A percentile compares a stretch with the other conserved stretches of the same genome.
These are phyloP conservation scores for Sarcophilus harrisii DNA, from an alignment of 2,797 vertebrate genomes.

Conservation along the genomic window DNA sequence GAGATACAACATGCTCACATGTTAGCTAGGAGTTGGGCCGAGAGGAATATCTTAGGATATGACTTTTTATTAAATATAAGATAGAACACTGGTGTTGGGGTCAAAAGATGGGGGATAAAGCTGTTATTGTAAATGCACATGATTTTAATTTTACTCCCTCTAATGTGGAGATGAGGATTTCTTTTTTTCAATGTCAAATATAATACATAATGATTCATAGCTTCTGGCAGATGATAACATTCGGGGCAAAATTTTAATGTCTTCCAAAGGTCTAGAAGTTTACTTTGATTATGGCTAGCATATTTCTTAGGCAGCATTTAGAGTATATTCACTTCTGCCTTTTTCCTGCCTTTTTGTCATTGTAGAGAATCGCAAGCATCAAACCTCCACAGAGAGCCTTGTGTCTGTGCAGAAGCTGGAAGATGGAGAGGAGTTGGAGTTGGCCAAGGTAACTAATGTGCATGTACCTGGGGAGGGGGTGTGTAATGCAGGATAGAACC, in stretches of 20 bases:
- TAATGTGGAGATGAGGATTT: neutral
- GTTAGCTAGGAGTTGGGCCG: neutral
- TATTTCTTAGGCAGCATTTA: neutral
- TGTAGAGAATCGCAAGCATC: constrained; percentile 88
- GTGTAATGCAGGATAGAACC: neutral
- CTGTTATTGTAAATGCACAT: neutral
- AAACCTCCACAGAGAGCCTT: constrained; percentile 79
- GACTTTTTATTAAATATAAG: neutral
- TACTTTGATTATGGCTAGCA: constrained; percentile 6
- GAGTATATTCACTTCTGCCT: constrained; percentile 22
- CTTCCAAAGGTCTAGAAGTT: neutral
- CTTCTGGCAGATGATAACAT: neutral
- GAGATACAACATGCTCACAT: neutral
- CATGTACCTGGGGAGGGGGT: neutral
- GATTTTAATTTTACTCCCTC: neutral
- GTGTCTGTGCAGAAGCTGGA: constrained; percentile 87
- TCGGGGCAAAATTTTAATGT: neutral
- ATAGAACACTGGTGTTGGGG: neutral
- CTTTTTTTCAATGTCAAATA: neutral
- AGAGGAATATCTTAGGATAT: neutral
- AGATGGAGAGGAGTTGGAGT: constrained; percentile 88
- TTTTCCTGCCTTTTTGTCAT: constrained; percentile 48
- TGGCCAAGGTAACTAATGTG: constrained; percentile 90
- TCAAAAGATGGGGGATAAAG: neutral
- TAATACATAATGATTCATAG: neutral